A percentile compares a stretch with the other conserved stretches of the same genome.
phyloP scores from a whole-genome alignment of 1,140 invertebrate species.

The Drosophila carrolli region DNA sequence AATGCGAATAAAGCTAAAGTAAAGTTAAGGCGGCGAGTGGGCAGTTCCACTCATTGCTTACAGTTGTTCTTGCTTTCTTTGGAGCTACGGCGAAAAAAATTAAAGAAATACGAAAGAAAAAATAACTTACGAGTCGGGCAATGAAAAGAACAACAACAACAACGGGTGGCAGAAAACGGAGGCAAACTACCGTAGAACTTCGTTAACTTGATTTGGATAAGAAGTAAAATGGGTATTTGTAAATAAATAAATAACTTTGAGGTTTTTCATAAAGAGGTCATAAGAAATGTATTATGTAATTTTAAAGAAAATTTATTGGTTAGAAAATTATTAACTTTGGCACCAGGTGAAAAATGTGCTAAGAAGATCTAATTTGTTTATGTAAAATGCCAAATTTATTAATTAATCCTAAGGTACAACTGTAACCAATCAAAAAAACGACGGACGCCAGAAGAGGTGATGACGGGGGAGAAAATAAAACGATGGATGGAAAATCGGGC shows the following conservation, averaged over 20 bases:
- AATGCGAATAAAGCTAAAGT: conserved; percentile 55
- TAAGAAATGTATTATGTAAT: background rate
- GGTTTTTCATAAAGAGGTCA: too few species aligned
- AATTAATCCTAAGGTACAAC: background rate
- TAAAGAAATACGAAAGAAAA: conserved; percentile 68
- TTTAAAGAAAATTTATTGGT: too few species aligned
- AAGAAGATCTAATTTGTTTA: too few species aligned
- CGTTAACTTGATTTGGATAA: background rate
- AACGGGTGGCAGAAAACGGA: conserved; percentile 36
- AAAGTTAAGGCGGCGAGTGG: conserved; percentile 35
- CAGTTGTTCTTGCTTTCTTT: conserved; percentile 34
- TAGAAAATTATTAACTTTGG: too few species aligned
- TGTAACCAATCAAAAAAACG: conserved; percentile 39
- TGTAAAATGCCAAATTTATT: too few species aligned
- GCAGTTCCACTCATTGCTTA: conserved; percentile 44
- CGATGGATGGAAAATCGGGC: conserved; percentile 37
- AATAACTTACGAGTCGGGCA: conserved; percentile 69
- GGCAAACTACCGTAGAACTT: conserved; percentile 27
- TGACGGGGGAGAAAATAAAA: conserved; percentile 32
- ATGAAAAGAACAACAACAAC: conserved; percentile 53
- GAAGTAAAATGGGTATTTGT: too few species aligned
- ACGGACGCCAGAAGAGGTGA: conserved; percentile 32
- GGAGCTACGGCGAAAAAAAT: conserved; percentile 70
- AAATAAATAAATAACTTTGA: too few species aligned
- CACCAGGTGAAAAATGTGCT: too few species aligned